phyloP scores from a whole-genome alignment of 2,888 invertebrate genomes.

The Lysandra coridon region DNA sequence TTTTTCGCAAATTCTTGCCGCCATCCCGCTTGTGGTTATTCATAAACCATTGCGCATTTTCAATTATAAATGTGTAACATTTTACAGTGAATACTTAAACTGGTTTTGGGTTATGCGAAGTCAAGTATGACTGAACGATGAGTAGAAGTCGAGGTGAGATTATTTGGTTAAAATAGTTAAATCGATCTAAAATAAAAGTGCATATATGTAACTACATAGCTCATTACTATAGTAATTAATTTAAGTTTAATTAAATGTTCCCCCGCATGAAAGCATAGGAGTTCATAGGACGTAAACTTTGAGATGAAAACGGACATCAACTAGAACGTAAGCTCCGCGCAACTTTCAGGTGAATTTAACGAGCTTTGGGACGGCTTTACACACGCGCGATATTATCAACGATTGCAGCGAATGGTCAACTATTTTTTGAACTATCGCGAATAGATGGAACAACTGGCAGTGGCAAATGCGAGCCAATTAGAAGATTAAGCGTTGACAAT shows the following conservation, averaged over 20 bases:
- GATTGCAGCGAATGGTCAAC: slow-evolving; percentile 40
- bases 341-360: slow-evolving; percentile 45
- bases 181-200: too few relatives aligned
- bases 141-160: too few relatives aligned
- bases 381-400: slow-evolving; percentile 14
- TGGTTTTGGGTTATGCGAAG: too few relatives aligned
- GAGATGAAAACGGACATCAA: background rate
- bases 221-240: too few relatives aligned
- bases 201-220: too few relatives aligned
- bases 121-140: too few relatives aligned
- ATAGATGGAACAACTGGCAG: slow-evolving; percentile 69
- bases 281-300: background rate
- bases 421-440: slow-evolving; percentile 64
- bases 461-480: slow-evolving; percentile 80
- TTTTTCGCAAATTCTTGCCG: slow-evolving; percentile 52
- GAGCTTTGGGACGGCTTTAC: slow-evolving; percentile 34
- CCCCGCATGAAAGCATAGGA: background rate
- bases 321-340: background rate
- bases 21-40: slow-evolving; percentile 39
- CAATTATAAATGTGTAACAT: background rate
- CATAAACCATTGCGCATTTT: background rate
- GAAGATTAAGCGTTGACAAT: slow-evolving; percentile 81
- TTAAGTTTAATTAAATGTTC: too few relatives aligned
- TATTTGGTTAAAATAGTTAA: too few relatives aligned
- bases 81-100: too few relatives aligned